Conservation (phyloP, 2,888 invertebrate species). For the Tetragonisca angustula region DNA sequence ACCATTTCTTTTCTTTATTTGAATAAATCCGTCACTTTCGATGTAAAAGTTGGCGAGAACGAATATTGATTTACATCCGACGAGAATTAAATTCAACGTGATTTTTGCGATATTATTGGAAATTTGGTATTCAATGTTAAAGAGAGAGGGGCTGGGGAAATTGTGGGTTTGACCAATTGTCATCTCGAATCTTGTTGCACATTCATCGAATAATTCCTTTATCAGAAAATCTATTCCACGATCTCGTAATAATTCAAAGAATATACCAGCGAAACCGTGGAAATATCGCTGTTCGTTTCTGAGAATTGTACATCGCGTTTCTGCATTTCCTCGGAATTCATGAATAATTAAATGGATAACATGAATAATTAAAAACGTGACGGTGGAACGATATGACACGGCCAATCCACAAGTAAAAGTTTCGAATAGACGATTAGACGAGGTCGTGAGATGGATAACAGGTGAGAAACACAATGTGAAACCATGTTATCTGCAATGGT, state of each 20-base stretch:
- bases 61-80: not conserved
- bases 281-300: no score
- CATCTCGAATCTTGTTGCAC: not conserved
- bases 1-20: not conserved
- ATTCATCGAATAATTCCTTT: not conserved
- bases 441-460: not conserved
- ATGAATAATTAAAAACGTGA: not conserved
- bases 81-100: not conserved
- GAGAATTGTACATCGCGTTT: not conserved
- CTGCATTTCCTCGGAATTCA: no score
- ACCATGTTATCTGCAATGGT: not conserved
- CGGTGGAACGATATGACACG: not conserved
- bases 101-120: not conserved
- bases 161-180: not conserved
- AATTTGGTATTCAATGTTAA: not conserved
- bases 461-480: conserved; percentile 11
- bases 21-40: not conserved
- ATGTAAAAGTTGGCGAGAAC: not conserved
- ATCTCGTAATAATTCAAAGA: no score
- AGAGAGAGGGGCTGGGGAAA: not conserved
- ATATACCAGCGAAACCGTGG: not conserved
- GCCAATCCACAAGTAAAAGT: not conserved
- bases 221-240: not conserved
- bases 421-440: not conserved
- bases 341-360: not conserved